Conservation (phyloP, 1,140 invertebrate genomes). For the Drosophila tani region DNA sequence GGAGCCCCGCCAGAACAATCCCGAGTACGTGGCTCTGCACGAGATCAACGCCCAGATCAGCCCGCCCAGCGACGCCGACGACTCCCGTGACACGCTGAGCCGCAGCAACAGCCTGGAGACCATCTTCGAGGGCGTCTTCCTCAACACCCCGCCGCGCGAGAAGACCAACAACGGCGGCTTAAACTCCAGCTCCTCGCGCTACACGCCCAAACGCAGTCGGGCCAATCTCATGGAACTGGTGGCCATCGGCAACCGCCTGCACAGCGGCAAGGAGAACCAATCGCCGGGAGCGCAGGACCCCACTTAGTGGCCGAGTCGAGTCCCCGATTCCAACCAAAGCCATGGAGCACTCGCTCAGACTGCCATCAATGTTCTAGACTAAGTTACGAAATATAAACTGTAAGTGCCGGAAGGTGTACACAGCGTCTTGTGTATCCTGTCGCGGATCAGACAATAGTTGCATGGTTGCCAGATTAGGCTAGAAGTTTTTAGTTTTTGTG, state of each 20-base stretch:
- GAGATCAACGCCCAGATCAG: constrained; percentile 83
- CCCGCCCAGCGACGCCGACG: constrained; percentile 64
- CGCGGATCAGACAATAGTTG: constrained; percentile 10
- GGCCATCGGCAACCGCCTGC: constrained; percentile 64
- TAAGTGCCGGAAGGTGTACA: constrained; percentile 37
- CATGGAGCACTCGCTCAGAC: constrained; percentile 49
- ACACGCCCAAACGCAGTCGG: constrained; percentile 63
- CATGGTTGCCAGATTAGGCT: constrained; percentile 6
- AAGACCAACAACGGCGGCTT: constrained; percentile 23
- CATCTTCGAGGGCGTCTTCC: constrained; percentile 81
- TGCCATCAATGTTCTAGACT: constrained; percentile 59
- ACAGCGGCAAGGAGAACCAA: constrained; percentile 64
- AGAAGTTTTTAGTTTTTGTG: constrained; percentile 25
- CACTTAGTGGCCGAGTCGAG: constrained; percentile 24
- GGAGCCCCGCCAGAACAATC: constrained; percentile 49
- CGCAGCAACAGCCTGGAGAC: constrained; percentile 71
- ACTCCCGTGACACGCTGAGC: constrained; percentile 38
- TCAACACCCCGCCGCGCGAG: constrained; percentile 76
- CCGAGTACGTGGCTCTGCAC: constrained; percentile 74
- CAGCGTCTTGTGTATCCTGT: constrained; percentile 51
- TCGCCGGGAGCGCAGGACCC: constrained; percentile 52
- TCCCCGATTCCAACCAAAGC: constrained; percentile 46
- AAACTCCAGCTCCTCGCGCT: constrained; percentile 35
- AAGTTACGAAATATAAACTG: constrained; percentile 38
- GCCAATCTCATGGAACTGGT: constrained; percentile 71